A percentile compares a stretch with the other conserved stretches of the same genome.
These are phyloP conservation scores for Calyptomena viridis DNA, from an alignment of 2,113 vertebrate genomes.

Conservation along the genomic window DNA sequence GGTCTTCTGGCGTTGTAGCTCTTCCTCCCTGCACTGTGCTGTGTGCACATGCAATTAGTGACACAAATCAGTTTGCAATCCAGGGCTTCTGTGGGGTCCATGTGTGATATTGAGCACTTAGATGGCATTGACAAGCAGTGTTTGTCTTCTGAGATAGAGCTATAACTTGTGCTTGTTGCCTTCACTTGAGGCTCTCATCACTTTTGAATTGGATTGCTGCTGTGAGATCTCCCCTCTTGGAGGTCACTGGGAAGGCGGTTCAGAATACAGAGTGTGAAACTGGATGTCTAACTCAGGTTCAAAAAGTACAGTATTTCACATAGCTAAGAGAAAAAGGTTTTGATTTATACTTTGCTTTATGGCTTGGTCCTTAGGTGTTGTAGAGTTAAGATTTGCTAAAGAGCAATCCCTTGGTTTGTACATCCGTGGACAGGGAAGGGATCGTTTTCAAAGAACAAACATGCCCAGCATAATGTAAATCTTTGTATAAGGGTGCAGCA, in stretches of 20 bases:
- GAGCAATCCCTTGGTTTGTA: background rate
- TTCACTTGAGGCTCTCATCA: background rate
- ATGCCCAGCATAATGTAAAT: background rate
- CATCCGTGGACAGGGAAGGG: background rate
- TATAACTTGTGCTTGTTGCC: conserved; percentile 20
- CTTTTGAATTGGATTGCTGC: conserved; percentile 30
- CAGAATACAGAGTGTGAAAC: background rate
- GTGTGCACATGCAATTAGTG: background rate
- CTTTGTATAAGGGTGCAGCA: background rate
- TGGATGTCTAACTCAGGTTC: background rate
- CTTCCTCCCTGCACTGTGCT: background rate
- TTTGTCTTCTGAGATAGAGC: conserved; percentile 32
- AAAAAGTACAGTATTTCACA: background rate
- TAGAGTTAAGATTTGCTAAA: background rate
- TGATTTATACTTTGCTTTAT: background rate
- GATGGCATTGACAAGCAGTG: conserved; percentile 33
- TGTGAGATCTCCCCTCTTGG: background rate
- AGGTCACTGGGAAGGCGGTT: conserved; percentile 6
- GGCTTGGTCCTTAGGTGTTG: background rate
- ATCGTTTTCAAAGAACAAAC: background rate
- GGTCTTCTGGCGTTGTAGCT: background rate
- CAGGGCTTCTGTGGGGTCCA: background rate
- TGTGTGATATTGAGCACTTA: background rate
- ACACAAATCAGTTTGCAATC: background rate
- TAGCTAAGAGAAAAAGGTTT: background rate